These are phyloP conservation scores for Marcusenius ussheri DNA, from an alignment of 2,113 vertebrate genomes.

Conservation along the genomic window DNA sequence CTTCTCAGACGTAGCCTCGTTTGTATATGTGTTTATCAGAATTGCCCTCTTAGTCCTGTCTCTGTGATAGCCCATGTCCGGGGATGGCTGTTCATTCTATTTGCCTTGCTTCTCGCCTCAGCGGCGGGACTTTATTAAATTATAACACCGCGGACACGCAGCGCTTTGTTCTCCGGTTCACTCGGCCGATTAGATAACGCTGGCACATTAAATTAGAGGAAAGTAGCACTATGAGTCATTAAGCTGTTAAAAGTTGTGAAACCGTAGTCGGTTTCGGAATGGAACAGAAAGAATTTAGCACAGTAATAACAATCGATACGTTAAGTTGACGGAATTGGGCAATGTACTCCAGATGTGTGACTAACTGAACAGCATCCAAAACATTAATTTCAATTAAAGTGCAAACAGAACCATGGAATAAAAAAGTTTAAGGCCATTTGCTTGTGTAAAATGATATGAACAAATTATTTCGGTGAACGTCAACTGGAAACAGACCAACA, in stretches of 20 bases:
- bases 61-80: background rate
- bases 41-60: background rate
- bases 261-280: background rate
- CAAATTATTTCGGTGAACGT: background rate
- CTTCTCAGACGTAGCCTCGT: background rate
- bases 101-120: background rate
- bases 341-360: background rate
- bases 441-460: background rate
- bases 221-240: background rate
- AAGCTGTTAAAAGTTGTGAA: background rate
- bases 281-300: background rate
- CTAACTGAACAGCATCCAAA: background rate
- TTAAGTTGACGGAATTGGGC: background rate
- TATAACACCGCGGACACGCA: background rate
- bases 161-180: background rate
- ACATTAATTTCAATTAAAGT: background rate
- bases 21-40: background rate
- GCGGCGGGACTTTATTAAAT: conserved; percentile 8
- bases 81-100: background rate
- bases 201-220: background rate
- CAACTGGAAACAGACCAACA: background rate
- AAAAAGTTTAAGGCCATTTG: background rate
- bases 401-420: background rate
- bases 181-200: background rate
- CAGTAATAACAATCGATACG: conserved; percentile 5